Evolutionary conservation across 2,113 vertebrate species (phyloP).

Genomic region (Podiceps cristatus): DNA sequence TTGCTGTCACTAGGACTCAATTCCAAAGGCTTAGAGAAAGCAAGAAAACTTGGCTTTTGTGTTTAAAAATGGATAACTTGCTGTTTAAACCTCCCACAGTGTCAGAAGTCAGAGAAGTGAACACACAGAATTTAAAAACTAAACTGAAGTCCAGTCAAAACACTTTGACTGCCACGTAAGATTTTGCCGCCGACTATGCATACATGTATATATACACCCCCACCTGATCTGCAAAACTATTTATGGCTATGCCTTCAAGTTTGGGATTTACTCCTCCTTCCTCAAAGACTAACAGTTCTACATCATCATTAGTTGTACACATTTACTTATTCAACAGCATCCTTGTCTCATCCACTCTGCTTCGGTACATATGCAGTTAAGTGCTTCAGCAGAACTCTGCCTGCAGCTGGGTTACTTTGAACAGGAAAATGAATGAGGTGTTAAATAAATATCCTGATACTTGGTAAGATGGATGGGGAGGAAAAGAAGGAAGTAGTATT

Average conservation of each 20-base stretch:
- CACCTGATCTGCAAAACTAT: not conserved
- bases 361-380: not conserved
- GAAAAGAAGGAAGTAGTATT: constrained; percentile 26
- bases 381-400: constrained; percentile 14
- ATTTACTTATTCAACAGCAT: not conserved
- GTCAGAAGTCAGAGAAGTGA: not conserved
- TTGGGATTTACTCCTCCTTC: constrained; percentile 10
- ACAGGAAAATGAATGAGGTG: constrained; percentile 40
- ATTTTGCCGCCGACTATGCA: not conserved
- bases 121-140: not conserved
- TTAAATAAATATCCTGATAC: constrained; percentile 52
- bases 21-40: not conserved
- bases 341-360: not conserved
- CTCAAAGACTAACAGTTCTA: not conserved
- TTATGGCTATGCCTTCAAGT: not conserved
- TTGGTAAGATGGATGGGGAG: not conserved
- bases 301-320: not conserved
- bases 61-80: not conserved
- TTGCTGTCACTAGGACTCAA: not conserved
- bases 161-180: not conserved
- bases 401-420: constrained; percentile 18
- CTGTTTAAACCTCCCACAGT: not conserved
- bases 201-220: not conserved
- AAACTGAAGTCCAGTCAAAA: not conserved
- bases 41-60: not conserved